Percentiles rank a stretch among this genome's conserved stretches.
Evolutionary conservation across 2,797 vertebrate genomes (phyloP).

Genomic region (Champsocephalus gunnari): DNA sequence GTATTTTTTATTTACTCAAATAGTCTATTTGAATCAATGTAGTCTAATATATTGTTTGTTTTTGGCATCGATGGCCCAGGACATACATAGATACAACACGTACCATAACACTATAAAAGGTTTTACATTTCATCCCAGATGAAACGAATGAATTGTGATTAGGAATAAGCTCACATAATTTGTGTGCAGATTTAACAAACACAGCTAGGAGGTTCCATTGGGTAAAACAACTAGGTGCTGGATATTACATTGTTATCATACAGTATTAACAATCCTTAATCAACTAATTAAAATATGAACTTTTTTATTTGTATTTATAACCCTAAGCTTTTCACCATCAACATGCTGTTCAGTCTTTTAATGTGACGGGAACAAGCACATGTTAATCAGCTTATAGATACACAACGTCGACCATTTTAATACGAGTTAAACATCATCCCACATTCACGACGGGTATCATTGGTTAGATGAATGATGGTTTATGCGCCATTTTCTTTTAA

Average conservation of each 20-base stretch:
- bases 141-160: background rate
- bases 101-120: background rate
- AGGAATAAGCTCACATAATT: background rate
- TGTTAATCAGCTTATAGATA: background rate
- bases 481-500: background rate
- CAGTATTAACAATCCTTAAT: background rate
- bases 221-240: background rate
- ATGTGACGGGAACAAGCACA: background rate
- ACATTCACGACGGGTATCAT: conserved; percentile 4
- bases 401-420: background rate
- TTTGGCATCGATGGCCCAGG: background rate
- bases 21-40: too few relatives aligned
- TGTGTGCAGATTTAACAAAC: background rate
- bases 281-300: background rate
- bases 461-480: background rate
- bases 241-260: background rate
- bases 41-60: background rate
- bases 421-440: conserved; percentile 13
- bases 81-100: background rate
- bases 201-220: background rate
- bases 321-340: background rate
- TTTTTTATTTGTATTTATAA: too few relatives aligned
- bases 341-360: too few relatives aligned
- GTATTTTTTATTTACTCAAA: too few relatives aligned
- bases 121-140: background rate